These are phyloP conservation scores for Squalus acanthias DNA, from an alignment of 2,797 vertebrate genomes.

Conservation along the genomic window DNA sequence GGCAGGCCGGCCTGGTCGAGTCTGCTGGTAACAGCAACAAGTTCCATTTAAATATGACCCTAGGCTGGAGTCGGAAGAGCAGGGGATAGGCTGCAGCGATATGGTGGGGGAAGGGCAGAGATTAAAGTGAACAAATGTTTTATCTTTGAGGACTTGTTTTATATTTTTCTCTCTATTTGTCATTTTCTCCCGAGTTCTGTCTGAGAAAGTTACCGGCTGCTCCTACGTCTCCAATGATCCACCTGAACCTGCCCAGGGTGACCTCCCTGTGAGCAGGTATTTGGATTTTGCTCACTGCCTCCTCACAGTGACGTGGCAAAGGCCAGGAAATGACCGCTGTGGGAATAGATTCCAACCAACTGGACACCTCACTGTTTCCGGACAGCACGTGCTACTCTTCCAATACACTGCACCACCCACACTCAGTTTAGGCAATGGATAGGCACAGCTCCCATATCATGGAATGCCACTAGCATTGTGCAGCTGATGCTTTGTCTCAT, in stretches of 20 bases:
- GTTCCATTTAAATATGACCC: neutral
- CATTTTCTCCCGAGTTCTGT: neutral
- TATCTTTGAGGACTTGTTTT: neutral
- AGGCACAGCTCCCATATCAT: neutral
- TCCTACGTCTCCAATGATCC: neutral
- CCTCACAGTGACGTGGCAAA: neutral
- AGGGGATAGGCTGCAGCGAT: neutral
- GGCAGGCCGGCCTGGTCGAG: neutral
- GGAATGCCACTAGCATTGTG: neutral
- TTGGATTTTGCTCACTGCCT: neutral
- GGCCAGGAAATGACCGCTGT: neutral
- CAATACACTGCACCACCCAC: neutral
- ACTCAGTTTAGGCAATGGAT: neutral
- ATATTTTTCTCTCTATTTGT: neutral
- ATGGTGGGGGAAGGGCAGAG: neutral
- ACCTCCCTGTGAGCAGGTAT: neutral
- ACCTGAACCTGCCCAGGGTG: neutral
- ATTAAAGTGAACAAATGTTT: neutral
- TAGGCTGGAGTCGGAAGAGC: neutral
- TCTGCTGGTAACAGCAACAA: neutral
- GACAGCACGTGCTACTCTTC: neutral
- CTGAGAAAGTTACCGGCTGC: neutral
- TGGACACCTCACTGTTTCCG: neutral
- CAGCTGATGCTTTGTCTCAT: neutral
- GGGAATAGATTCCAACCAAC: neutral